Base-by-base conservation (phyloP, 53 echinoderm and acorn worm species). In the Arbacia lixula region DNA sequence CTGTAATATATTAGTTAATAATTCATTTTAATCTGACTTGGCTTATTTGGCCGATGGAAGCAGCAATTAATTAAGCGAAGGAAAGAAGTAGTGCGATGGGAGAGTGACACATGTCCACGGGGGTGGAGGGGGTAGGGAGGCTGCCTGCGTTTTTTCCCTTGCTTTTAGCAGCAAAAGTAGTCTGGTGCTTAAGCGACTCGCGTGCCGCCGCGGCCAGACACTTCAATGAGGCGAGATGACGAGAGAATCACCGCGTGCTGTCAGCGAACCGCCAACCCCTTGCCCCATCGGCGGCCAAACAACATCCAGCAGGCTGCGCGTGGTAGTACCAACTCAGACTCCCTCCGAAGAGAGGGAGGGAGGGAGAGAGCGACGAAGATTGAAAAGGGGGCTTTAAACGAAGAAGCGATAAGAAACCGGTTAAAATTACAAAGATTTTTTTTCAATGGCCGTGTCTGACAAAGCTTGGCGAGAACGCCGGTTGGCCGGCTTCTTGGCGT, bases 361-460 rank as follows among this genome's bases (percentile, higher is more conserved):
- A 37, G 36, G 34, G 49, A 12, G 49, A 12, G 5, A 55, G 9
- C 10, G 58, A 60, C 30, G 22, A 28, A 32, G 30, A 20, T 33
- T 37, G 60, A 81, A 81, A 63, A 64, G 28, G 82, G 46, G 28
- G 63, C 28, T 30, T 81, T 41, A 62, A 81, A 81, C 31, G 64
- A 35, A 56, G 82, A 81, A 31, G 82, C 82, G 50, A 81, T 81
- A 81, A 81, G 82, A 81, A 61, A 64, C 63, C 63, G 82, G 62
- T 81, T 81, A 81, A 81, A 60, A 81, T 63, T 81, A 81, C 82
- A 81, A 81, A 81, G 82, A 41, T 81, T 63, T n/a, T n/a, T 81
- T 81, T 81, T 81, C 82, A 81, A 63, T 62, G 63, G 82, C 6
- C 25, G 16, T 81, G 64, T 43, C 62, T 81, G 63, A 63, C 82